phyloP scores from a whole-genome alignment of 2,888 invertebrate genomes.

The Andrena bicolor region DNA sequence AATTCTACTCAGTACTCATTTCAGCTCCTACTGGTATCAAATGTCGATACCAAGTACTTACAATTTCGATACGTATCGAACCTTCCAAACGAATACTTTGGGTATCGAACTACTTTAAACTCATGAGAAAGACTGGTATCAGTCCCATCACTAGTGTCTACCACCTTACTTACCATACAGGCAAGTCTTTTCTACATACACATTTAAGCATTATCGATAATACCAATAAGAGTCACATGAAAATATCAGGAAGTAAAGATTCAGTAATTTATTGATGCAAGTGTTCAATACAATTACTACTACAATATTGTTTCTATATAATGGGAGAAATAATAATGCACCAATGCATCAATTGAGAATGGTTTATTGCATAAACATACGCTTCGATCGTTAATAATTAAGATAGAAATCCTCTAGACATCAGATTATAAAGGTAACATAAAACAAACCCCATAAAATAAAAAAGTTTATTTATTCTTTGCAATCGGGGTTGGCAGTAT shows the following conservation, averaged over 20 bases:
- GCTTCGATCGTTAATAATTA: slow-evolving; percentile 61
- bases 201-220: slow-evolving; percentile 59
- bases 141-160: too few relatives aligned
- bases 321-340: slow-evolving; percentile 82
- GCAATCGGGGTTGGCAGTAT: slow-evolving; percentile 69
- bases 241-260: slow-evolving; percentile 65
- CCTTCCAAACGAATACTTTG: too few relatives aligned
- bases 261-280: slow-evolving; percentile 70
- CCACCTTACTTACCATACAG: slow-evolving; percentile 81
- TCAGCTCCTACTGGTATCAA: too few relatives aligned
- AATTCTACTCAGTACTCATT: too few relatives aligned
- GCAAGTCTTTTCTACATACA: slow-evolving; percentile 70
- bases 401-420: slow-evolving; percentile 49
- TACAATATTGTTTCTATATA: slow-evolving; percentile 66
- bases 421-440: slow-evolving; percentile 67
- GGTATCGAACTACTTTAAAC: too few relatives aligned
- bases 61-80: too few relatives aligned
- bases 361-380: slow-evolving; percentile 79
- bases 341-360: slow-evolving; percentile 80
- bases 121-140: too few relatives aligned
- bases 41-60: too few relatives aligned
- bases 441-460: slow-evolving; percentile 75
- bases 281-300: slow-evolving; percentile 68
- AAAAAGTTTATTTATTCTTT: slow-evolving; percentile 74
- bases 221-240: slow-evolving; percentile 66